Percentiles rank a stretch among this genome's conserved stretches.
phyloP scores from a whole-genome alignment of 2,888 invertebrate species.

The Ochropacha duplaris region DNA sequence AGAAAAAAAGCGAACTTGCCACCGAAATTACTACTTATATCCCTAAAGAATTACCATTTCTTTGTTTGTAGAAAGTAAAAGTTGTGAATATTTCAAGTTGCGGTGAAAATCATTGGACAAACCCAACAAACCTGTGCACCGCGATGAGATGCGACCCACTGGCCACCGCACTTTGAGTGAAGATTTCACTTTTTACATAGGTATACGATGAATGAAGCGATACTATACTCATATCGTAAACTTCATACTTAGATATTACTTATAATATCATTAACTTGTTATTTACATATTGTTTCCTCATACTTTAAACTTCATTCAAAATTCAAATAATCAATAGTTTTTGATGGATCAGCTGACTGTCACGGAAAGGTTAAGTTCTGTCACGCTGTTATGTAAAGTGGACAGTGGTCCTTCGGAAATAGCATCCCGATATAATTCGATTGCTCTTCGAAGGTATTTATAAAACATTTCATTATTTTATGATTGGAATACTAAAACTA shows the following conservation, averaged over 20 bases:
- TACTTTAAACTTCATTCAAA: slow-evolving; percentile 19
- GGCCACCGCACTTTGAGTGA: slow-evolving; percentile 45
- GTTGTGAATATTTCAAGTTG: slow-evolving; percentile 54
- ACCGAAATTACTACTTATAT: too few species aligned
- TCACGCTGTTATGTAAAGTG: slow-evolving; percentile 55
- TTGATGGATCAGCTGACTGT: slow-evolving; percentile 49
- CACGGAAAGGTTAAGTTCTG: slow-evolving; percentile 44
- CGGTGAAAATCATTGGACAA: slow-evolving; percentile 72
- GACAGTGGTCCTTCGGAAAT: slow-evolving; percentile 25
- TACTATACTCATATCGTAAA: slow-evolving; percentile 25
- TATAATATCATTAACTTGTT: slow-evolving; percentile 8
- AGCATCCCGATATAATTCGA: slow-evolving; percentile 6
- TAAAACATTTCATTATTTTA: not conserved
- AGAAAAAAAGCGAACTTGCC: too few species aligned
- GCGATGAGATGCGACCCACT: slow-evolving; percentile 64
- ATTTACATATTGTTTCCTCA: not conserved
- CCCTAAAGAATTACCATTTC: slow-evolving; percentile 17
- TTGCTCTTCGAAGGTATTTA: not conserved
- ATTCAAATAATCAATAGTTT: slow-evolving; percentile 15
- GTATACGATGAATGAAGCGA: slow-evolving; percentile 44
- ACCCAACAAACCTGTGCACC: slow-evolving; percentile 70
- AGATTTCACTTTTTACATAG: slow-evolving; percentile 77
- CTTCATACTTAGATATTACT: not conserved
- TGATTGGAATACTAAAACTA: not conserved
- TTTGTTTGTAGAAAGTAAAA: slow-evolving; percentile 75